phyloP scores from a whole-genome alignment of 2,113 vertebrate species.

The Sclerurus mexicanus region DNA sequence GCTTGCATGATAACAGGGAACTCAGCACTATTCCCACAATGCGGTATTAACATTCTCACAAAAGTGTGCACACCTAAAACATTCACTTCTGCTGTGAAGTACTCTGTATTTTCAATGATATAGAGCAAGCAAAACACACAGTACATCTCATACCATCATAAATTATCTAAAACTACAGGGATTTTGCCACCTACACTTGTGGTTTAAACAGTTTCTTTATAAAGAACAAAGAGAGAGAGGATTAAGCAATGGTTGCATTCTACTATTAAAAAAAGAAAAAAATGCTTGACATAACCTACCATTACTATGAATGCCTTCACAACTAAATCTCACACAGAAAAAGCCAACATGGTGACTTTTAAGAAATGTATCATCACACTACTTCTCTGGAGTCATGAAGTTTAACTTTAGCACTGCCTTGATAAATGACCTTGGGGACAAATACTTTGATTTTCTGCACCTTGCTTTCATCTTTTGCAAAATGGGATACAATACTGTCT shows the following conservation, averaged over 20 bases:
- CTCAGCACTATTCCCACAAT: constrained; percentile 69
- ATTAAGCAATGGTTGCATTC: background rate
- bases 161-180: background rate
- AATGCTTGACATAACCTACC: background rate
- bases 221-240: background rate
- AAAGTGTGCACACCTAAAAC: constrained; percentile 32
- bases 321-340: background rate
- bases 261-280: background rate
- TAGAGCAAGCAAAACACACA: background rate
- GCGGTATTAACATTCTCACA: constrained; percentile 26
- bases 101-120: background rate
- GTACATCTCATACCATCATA: background rate
- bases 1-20: constrained; percentile 84
- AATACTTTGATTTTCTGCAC: background rate
- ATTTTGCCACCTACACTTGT: background rate
- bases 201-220: background rate
- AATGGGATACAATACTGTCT: background rate
- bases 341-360: background rate
- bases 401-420: background rate
- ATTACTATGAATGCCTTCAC: background rate
- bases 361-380: background rate
- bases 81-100: background rate
- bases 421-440: constrained; percentile 10
- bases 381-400: background rate
- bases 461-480: background rate